A percentile compares a stretch with the other conserved stretches of the same genome.
phyloP scores from a whole-genome alignment of 2,113 vertebrate species.

The Phycodurus eques region DNA sequence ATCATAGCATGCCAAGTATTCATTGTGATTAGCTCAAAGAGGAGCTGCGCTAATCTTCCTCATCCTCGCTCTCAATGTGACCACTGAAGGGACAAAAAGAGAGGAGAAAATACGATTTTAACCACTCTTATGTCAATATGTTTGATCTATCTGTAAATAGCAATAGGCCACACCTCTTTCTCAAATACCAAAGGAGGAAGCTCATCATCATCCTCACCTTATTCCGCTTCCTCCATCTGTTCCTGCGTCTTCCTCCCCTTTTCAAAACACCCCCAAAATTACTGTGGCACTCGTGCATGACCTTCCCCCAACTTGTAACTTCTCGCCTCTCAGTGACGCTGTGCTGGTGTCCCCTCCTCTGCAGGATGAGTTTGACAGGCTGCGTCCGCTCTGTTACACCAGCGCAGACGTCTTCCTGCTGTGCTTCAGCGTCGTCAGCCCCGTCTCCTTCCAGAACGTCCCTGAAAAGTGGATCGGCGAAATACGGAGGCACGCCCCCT shows the following conservation, averaged over 20 bases:
- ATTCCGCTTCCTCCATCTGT: not conserved
- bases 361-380: constrained; percentile 94
- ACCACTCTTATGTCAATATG: not conserved
- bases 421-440: constrained; percentile 94
- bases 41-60: not conserved
- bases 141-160: not conserved
- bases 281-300: not conserved
- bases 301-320: not conserved
- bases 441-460: constrained; percentile 92
- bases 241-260: not conserved
- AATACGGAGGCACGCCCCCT: constrained; percentile 86
- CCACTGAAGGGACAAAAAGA: not conserved
- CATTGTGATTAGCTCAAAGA: constrained; percentile 2
- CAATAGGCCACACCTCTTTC: not conserved
- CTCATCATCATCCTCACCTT: not conserved
- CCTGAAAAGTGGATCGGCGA: constrained; percentile 92
- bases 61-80: not conserved
- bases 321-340: not conserved
- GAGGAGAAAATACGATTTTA: not conserved
- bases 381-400: constrained; percentile 92
- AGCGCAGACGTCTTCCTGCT: constrained; percentile 90
- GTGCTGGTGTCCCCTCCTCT: constrained; percentile 1
- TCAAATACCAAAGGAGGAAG: not conserved
- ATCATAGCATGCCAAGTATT: not conserved
- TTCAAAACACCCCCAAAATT: not conserved